phyloP scores from a whole-genome alignment of 2,113 vertebrate species.

The Mormoops blainvillei region DNA sequence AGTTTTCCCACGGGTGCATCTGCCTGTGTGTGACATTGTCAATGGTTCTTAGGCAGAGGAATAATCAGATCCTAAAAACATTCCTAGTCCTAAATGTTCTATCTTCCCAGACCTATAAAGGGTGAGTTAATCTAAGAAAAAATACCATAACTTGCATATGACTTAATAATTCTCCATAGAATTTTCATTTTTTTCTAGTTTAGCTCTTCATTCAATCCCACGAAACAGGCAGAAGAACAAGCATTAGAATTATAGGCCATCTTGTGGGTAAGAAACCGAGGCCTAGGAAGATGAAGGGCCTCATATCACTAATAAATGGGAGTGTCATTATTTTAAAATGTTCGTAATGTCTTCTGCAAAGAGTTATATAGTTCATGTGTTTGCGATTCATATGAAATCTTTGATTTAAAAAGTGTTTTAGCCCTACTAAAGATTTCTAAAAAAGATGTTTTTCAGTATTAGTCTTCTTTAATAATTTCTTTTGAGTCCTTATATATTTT shows the following conservation, averaged over 20 bases:
- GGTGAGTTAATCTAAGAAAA: not conserved
- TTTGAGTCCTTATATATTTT: not conserved
- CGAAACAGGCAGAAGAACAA: not conserved
- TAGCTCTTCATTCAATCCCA: not conserved
- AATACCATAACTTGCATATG: not conserved
- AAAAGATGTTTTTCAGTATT: not conserved
- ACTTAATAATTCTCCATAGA: not conserved
- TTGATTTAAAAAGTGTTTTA: not conserved
- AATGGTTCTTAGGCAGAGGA: not conserved
- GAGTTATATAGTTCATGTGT: not conserved
- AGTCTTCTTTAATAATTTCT: not conserved
- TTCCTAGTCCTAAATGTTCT: not conserved
- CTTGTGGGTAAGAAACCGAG: not conserved
- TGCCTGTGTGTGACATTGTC: not conserved
- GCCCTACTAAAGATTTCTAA: not conserved
- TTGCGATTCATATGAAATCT: not conserved
- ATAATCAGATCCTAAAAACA: not conserved
- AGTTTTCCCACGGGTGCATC: not conserved
- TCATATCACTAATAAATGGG: not conserved
- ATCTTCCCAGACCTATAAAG: not conserved
- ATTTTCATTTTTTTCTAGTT: not conserved
- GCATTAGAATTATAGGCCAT: not conserved
- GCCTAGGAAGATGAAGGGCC: not conserved
- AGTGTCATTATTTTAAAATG: not conserved
- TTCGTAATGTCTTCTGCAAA: not conserved